These are phyloP conservation scores for Myopa testacea DNA, from an alignment of 2,888 invertebrate genomes.

Conservation along the genomic window DNA sequence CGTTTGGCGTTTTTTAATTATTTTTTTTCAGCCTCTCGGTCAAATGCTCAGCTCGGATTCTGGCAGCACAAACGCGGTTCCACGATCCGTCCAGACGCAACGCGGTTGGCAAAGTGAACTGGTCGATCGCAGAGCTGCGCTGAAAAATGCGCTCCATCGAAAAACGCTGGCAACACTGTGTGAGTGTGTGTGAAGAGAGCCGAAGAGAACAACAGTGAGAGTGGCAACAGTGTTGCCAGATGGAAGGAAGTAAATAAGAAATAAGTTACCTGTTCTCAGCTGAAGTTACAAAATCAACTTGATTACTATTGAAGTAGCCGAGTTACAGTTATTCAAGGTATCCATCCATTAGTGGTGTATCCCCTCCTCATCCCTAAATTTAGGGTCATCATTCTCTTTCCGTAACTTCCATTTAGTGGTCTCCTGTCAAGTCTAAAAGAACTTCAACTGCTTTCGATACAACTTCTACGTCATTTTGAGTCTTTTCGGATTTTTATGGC, in stretches of 20 bases:
- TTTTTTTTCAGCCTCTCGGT: slow-evolving; percentile 25
- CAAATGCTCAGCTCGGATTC: slow-evolving; percentile 3
- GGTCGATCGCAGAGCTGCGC: slow-evolving; percentile 11
- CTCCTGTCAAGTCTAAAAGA: too few species aligned
- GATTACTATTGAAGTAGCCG: too few species aligned
- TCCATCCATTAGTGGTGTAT: too few species aligned
- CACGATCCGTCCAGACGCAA: slow-evolving; percentile 25
- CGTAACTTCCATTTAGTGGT: too few species aligned
- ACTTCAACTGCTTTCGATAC: too few species aligned
- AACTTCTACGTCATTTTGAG: too few species aligned
- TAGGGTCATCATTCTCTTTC: too few species aligned
- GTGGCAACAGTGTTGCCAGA: not conserved
- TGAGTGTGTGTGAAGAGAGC: not conserved
- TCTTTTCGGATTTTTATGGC: too few species aligned
- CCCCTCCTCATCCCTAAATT: too few species aligned
- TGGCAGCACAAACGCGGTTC: slow-evolving; percentile 17
- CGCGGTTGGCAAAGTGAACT: slow-evolving; percentile 37
- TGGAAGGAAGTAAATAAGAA: not conserved
- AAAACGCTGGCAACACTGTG: not conserved
- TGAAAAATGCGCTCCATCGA: not conserved
- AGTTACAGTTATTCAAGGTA: too few species aligned
- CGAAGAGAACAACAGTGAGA: not conserved
- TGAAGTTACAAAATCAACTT: too few species aligned
- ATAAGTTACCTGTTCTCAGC: too few species aligned
- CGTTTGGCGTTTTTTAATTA: slow-evolving; percentile 3